Evolutionary conservation across 2,113 vertebrate genomes (phyloP), one percentile per base, ranked within the genome.

Genomic region (Verasper variegatus): DNA sequence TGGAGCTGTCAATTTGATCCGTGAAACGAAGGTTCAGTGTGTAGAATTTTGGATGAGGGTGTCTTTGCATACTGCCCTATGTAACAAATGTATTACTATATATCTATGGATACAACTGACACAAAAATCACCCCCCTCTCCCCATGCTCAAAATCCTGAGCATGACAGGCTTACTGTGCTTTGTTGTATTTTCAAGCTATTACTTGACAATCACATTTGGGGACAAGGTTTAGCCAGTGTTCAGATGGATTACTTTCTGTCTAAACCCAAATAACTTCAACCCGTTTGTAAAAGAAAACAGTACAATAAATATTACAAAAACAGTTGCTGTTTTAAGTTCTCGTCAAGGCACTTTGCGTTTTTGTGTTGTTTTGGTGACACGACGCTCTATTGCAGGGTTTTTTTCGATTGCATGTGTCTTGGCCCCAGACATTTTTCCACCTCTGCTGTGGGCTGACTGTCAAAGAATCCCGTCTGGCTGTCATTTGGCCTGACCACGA

Each of bases 401-500:
- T 65, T 24, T 79, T 65, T 86, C 83, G 35, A 13, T 51, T 26
- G 26, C 15, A 15, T 80, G 75, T 71, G 60, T 84, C 73, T 81
- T 74, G 80, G 82, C 54, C 81, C 69, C 42, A 86, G 78, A 90
- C 85, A 82, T 81, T 86, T 78, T 66, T 76, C 81, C 83, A 68
- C 74, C 83, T 82, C 61, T 13, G 31, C 85, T 57, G 42, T 59
- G 27, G 76, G 88, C 80, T 82, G 85, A 91, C 86, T 89, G 89
- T 88, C 87, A 91, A 86, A 80, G 84, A 74, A 63, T 70, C 60
- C 80, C 64, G 80, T 85, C 87, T 89, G 78, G 76, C 83, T 93
- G 92, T 93, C 89, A 85, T 83, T 84, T 58, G 84, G 55, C 78
- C 83, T 79, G 91, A 92, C 91, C 88, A 73, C 84, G 87, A 91